Percentiles rank a stretch among this genome's conserved stretches.
Evolutionary conservation across 2,888 invertebrate species (phyloP).

Genomic region (Drosophila aldrichi): DNA sequence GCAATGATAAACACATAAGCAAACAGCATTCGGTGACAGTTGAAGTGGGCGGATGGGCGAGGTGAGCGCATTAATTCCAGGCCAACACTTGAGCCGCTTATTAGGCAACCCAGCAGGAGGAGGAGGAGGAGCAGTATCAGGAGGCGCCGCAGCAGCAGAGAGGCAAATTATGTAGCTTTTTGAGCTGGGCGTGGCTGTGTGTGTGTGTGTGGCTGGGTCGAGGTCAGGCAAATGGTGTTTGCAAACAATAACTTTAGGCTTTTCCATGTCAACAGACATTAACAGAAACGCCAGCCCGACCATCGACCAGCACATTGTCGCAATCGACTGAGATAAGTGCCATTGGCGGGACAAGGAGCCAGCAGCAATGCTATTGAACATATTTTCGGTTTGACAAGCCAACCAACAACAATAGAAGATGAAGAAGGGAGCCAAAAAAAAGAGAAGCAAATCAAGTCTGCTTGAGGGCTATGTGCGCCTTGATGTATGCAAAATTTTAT

Average conservation of each 20-base stretch:
- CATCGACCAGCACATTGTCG: constrained; percentile 35
- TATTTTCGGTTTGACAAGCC: constrained; percentile 4
- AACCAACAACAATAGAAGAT: neutral
- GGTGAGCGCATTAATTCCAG: constrained; percentile 68
- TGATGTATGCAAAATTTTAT: constrained; percentile 71
- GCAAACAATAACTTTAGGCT: constrained; percentile 74
- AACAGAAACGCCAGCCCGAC: constrained; percentile 44
- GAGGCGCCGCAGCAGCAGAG: constrained; percentile 7
- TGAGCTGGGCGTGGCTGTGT: constrained; percentile 29
- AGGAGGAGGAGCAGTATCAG: neutral
- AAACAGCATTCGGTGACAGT: constrained; percentile 32
- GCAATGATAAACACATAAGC: constrained; percentile 50
- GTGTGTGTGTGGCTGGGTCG: constrained; percentile 30
- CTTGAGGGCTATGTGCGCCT: constrained; percentile 26
- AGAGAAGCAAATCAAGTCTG: neutral
- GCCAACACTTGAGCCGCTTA: constrained; percentile 77
- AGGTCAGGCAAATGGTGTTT: constrained; percentile 50
- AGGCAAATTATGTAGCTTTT: constrained; percentile 65
- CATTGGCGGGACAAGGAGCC: neutral
- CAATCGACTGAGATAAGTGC: constrained; percentile 14
- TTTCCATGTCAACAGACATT: constrained; percentile 77
- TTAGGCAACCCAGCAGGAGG: constrained; percentile 48
- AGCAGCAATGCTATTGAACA: constrained; percentile 12
- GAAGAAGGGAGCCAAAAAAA: neutral
- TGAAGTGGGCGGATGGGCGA: neutral